These are phyloP conservation scores for Syrphus vitripennis DNA, from an alignment of 2,888 invertebrate species.

Conservation along the genomic window DNA sequence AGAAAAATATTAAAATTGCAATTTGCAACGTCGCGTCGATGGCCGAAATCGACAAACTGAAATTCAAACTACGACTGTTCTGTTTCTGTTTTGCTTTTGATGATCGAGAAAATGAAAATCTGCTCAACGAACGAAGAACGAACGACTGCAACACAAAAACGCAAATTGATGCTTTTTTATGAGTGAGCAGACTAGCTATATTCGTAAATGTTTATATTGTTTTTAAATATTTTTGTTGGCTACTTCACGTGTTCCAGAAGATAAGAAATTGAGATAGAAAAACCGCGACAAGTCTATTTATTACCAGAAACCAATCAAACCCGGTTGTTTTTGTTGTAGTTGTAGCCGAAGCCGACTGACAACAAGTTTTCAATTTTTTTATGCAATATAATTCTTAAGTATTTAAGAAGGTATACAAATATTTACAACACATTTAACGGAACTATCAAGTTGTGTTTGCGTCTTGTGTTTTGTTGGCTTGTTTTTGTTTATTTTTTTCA, in stretches of 20 bases:
- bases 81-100: background rate
- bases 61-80: background rate
- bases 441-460: background rate
- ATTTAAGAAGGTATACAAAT: background rate
- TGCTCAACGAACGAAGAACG: background rate
- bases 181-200: background rate
- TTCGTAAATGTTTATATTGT: background rate
- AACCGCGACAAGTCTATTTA: background rate
- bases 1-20: too few species aligned
- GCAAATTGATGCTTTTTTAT: background rate
- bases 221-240: background rate
- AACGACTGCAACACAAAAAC: background rate
- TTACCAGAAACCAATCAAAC: background rate
- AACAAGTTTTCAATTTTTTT: background rate
- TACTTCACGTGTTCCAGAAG: background rate
- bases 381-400: background rate
- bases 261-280: background rate
- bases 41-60: background rate
- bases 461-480: background rate
- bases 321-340: too few species aligned
- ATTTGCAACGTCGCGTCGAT: too few species aligned
- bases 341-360: background rate
- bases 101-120: conserved; percentile 4
- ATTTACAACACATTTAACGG: background rate
- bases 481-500: background rate